Conservation (phyloP, 2,113 vertebrate genomes). For the Ia io region DNA sequence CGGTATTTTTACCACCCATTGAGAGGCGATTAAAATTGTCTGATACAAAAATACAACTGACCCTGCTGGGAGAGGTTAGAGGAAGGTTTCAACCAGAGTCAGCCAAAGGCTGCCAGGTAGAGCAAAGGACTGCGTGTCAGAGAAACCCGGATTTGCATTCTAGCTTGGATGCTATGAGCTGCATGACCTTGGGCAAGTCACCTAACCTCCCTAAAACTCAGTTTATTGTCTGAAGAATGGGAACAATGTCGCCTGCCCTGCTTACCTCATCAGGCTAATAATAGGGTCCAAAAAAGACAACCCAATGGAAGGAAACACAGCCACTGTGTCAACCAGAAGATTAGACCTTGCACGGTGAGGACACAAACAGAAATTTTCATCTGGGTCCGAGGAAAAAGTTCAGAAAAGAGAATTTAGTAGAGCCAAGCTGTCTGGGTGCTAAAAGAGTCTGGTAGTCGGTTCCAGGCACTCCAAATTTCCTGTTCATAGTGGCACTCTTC, state of each 20-base stretch:
- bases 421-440: neutral
- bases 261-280: neutral
- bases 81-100: neutral
- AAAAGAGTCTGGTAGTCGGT: too few species aligned
- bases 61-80: neutral
- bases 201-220: neutral
- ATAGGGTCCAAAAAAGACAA: neutral
- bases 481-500: too few species aligned
- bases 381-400: neutral
- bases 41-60: conserved; percentile 55
- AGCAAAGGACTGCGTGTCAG: neutral
- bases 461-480: too few species aligned
- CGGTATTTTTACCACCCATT: conserved; percentile 52
- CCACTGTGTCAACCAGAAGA: neutral
- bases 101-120: neutral
- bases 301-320: neutral
- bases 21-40: conserved; percentile 40
- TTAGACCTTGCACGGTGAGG: neutral
- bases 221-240: neutral
- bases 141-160: neutral
- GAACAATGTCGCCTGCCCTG: neutral
- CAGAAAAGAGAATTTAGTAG: neutral
- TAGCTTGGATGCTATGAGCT: neutral
- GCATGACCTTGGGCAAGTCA: conserved; percentile 13
- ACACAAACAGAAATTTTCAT: neutral